Evolutionary conservation across 2,113 vertebrate species (phyloP).

Genomic region (Otis tarda): DNA sequence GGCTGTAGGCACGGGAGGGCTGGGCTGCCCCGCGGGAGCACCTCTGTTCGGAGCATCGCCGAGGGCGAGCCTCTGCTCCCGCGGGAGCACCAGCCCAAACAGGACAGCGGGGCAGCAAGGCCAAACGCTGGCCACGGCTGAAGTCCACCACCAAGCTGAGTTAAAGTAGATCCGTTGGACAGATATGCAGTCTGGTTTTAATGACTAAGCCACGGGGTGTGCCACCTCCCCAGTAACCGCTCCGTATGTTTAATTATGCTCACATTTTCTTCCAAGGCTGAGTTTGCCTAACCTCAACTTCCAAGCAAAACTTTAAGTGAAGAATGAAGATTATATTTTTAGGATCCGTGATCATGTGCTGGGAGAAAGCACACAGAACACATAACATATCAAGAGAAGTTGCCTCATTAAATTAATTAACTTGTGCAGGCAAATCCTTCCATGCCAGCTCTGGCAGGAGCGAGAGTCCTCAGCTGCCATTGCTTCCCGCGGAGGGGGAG

Average conservation of each 20-base stretch:
- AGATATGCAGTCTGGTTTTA: not conserved
- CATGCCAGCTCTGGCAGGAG: not conserved
- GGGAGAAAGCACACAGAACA: not conserved
- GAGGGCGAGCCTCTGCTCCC: not conserved
- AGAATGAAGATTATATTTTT: slow-evolving; percentile 58
- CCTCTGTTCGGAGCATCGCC: rapidly evolving
- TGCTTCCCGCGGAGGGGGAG: not conserved
- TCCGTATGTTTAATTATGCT: not conserved
- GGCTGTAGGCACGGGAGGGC: rapidly evolving
- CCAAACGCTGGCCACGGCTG: rapidly evolving
- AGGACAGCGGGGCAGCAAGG: rapidly evolving
- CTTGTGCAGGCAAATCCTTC: not conserved
- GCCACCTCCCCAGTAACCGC: not conserved
- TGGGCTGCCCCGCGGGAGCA: not conserved
- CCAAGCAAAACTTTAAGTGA: not conserved
- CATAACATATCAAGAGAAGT: not conserved
- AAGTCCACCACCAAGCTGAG: rapidly evolving
- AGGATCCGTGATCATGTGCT: slow-evolving; percentile 38
- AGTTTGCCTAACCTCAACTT: slow-evolving; percentile 13
- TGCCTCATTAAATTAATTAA: slow-evolving; percentile 65
- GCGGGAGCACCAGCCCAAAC: rapidly evolving
- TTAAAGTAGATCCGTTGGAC: rapidly evolving
- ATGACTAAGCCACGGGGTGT: not conserved
- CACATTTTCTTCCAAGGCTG: not conserved
- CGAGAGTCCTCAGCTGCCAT: not conserved